Evolutionary conservation across 2,797 vertebrate species (phyloP).

Genomic region (Alectoris magna): DNA sequence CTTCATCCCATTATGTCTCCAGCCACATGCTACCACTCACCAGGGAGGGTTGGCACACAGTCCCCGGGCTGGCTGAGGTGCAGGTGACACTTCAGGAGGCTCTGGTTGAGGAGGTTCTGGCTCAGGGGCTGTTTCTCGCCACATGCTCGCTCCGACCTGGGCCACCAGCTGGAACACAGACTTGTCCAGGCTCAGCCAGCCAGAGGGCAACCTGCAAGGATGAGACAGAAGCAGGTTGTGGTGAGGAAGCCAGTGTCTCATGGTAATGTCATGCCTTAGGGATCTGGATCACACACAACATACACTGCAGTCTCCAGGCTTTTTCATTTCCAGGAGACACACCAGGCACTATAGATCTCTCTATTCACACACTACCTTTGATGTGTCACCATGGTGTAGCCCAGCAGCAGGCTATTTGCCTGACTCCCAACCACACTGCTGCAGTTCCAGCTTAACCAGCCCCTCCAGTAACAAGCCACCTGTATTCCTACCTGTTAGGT

Average conservation of each 20-base stretch:
- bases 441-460: not conserved
- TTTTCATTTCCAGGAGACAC: fast-evolving
- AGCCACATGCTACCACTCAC: conserved; percentile 47
- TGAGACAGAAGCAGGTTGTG: not conserved
- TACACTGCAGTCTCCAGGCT: not conserved
- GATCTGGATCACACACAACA: not conserved
- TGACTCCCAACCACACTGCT: not conserved
- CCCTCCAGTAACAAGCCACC: conserved; percentile 27
- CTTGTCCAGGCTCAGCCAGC: conserved; percentile 92
- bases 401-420: fast-evolving
- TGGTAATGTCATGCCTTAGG: not conserved
- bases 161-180: conserved; percentile 90
- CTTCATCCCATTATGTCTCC: not conserved
- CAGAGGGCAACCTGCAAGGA: conserved; percentile 87
- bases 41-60: conserved; percentile 46
- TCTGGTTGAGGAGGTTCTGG: not conserved
- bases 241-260: fast-evolving
- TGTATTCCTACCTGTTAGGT: conserved; percentile 75
- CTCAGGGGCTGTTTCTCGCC: conserved; percentile 72
- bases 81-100: not conserved
- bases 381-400: not conserved
- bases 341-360: not conserved
- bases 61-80: not conserved
- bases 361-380: not conserved
- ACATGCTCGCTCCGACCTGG: conserved; percentile 85